Percentiles rank a stretch among this genome's conserved stretches.
Conservation (phyloP, 2,888 invertebrate species). For the Xestobium rufovillosum region DNA sequence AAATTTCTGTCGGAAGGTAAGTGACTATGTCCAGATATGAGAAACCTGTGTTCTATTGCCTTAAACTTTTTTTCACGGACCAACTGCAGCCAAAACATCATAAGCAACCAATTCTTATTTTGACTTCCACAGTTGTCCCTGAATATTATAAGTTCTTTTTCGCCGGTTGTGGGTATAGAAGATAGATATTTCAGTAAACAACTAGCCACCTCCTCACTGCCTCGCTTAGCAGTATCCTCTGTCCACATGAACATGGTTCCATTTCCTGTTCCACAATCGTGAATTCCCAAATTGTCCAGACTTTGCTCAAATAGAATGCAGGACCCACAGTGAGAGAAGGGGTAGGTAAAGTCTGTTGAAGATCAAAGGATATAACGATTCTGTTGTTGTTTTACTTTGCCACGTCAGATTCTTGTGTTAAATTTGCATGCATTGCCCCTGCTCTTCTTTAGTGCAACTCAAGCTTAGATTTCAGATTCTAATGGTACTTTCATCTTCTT, state of each 20-base stretch:
- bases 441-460: conserved; percentile 19
- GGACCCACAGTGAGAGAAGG: conserved; percentile 19
- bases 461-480: conserved; percentile 11
- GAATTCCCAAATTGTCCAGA: conserved; percentile 23
- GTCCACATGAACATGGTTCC: conserved; percentile 21
- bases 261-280: conserved; percentile 17
- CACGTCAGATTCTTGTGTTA: conserved; percentile 17
- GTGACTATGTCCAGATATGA: conserved; percentile 4
- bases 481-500: conserved; percentile 1
- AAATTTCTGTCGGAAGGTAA: background rate
- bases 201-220: conserved; percentile 19
- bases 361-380: conserved; percentile 20
- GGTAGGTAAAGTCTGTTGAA: conserved; percentile 22
- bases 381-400: conserved; percentile 13
- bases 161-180: conserved; percentile 8
- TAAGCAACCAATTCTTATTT: conserved; percentile 19
- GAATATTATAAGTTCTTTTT: conserved; percentile 15
- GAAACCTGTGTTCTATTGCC: conserved; percentile 2
- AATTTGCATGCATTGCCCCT: conserved; percentile 18
- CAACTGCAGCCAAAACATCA: conserved; percentile 17
- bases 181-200: conserved; percentile 17
- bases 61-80: conserved; percentile 1
- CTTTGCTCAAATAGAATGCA: conserved; percentile 23
- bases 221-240: conserved; percentile 19
- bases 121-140: conserved; percentile 20